Evolutionary conservation across 2,888 invertebrate species (phyloP).

Genomic region (Drosophila lutescens): DNA sequence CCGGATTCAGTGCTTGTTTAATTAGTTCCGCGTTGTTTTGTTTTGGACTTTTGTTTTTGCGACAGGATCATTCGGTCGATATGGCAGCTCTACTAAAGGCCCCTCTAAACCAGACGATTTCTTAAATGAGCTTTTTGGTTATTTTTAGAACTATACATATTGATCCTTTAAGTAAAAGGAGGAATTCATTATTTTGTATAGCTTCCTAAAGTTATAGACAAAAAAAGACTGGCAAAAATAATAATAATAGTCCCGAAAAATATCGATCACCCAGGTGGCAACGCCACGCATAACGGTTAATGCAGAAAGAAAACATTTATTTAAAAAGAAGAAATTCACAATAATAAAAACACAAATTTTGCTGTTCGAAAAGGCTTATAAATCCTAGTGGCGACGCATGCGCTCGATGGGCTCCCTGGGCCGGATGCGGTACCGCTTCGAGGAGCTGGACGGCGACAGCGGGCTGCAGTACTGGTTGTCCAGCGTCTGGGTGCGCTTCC

Average conservation of each 20-base stretch:
- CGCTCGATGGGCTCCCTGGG: conserved; percentile 82
- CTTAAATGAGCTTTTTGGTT: background rate
- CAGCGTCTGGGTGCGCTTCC: conserved; percentile 79
- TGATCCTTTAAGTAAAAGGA: too few relatives aligned
- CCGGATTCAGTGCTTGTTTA: background rate
- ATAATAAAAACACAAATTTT: conserved; percentile 1
- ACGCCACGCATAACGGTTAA: conserved; percentile 8
- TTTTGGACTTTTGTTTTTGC: background rate
- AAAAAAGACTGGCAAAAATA: too few relatives aligned
- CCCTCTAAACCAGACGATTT: background rate
- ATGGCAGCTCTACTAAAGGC: background rate
- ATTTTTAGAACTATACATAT: background rate
- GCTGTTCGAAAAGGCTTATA: background rate
- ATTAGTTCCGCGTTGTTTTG: background rate
- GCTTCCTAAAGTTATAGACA: too few relatives aligned
- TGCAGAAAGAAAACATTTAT: conserved; percentile 19
- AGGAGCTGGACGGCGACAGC: conserved; percentile 63
- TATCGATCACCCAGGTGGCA: conserved; percentile 2
- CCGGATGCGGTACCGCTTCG: conserved; percentile 83
- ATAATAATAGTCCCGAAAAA: too few relatives aligned
- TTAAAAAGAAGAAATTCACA: conserved; percentile 3
- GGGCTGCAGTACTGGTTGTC: conserved; percentile 61
- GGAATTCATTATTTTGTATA: too few relatives aligned
- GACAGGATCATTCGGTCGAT: background rate
- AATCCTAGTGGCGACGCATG: conserved; percentile 77